Conservation (phyloP, 2,888 invertebrate species). For the Embidobia sp. region DNA sequence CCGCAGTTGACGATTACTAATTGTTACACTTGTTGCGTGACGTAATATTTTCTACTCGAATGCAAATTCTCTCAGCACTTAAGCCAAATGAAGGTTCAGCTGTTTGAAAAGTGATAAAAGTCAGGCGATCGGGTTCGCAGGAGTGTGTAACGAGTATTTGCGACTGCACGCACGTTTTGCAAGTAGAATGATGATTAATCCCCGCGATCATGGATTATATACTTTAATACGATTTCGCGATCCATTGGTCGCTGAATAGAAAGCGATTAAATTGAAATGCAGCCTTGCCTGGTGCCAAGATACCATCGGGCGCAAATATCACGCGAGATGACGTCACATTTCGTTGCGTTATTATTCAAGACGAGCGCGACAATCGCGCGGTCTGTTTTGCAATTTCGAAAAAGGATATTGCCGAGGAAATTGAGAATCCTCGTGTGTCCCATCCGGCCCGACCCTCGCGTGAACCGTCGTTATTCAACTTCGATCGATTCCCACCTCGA, state of each 20-base stretch:
- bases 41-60: too few species aligned
- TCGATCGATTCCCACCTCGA: slow-evolving; percentile 43
- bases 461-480: slow-evolving; percentile 52
- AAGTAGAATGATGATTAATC: slow-evolving; percentile 33
- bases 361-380: slow-evolving; percentile 36
- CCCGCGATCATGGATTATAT: slow-evolving; percentile 30
- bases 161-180: neutral
- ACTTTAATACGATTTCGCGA: slow-evolving; percentile 49
- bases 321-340: slow-evolving; percentile 37
- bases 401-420: slow-evolving; percentile 69
- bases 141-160: slow-evolving; percentile 14
- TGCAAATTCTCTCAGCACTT: too few species aligned
- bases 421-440: slow-evolving; percentile 69
- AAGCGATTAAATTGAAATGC: slow-evolving; percentile 50
- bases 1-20: too few species aligned
- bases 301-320: slow-evolving; percentile 18
- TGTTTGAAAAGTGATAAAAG: slow-evolving; percentile 12
- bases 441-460: slow-evolving; percentile 37
- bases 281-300: slow-evolving; percentile 43
- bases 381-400: slow-evolving; percentile 41
- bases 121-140: neutral
- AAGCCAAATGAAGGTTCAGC: neutral
- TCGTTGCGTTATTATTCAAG: slow-evolving; percentile 40
- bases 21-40: too few species aligned
- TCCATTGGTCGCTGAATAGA: slow-evolving; percentile 46